Evolutionary conservation across 1,140 invertebrate species (phyloP), one percentile per base, ranked within the genome.

Genomic region (Pachypsylla venusta): DNA sequence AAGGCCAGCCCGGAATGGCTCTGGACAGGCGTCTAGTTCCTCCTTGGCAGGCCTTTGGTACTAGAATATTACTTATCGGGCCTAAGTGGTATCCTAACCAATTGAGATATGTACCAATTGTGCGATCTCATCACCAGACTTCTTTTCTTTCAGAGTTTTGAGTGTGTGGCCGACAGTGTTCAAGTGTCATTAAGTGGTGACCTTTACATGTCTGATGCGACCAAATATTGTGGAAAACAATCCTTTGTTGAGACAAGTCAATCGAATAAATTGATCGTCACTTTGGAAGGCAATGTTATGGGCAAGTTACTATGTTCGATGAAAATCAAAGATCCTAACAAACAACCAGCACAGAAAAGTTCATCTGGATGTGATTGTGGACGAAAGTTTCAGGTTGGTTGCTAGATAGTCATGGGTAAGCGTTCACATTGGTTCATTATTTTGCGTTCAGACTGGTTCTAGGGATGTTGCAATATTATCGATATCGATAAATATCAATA

Each of bases 61-160:
- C n/a, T n/a, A n/a, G n/a, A n/a, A n/a, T n/a, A n/a, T n/a, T n/a
- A n/a, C n/a, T n/a, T n/a, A n/a, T n/a, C n/a, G n/a, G n/a, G n/a
- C n/a, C n/a, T n/a, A n/a, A n/a, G n/a, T n/a, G n/a, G n/a, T n/a
- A n/a, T n/a, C n/a, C n/a, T n/a, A n/a, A n/a, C n/a, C n/a, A n/a
- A n/a, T n/a, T n/a, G n/a, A n/a, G n/a, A n/a, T n/a, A n/a, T n/a
- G n/a, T n/a, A n/a, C n/a, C n/a, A n/a, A n/a, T n/a, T n/a, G n/a
- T n/a, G n/a, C n/a, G n/a, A n/a, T n/a, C n/a, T n/a, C n/a, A n/a
- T n/a, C n/a, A n/a, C n/a, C n/a, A n/a, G n/a, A n/a, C n/a, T n/a
- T 56, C 22, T 25, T 19, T 53, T 13, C 12, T 59, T 59, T 12
- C 42, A 59, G 58, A 59, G 58, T 54, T 7, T 14, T 53, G 58